A percentile compares a stretch with the other conserved stretches of the same genome.
phyloP scores from a whole-genome alignment of 53 echinoderm and acorn worm species.

The Arbacia lixula region DNA sequence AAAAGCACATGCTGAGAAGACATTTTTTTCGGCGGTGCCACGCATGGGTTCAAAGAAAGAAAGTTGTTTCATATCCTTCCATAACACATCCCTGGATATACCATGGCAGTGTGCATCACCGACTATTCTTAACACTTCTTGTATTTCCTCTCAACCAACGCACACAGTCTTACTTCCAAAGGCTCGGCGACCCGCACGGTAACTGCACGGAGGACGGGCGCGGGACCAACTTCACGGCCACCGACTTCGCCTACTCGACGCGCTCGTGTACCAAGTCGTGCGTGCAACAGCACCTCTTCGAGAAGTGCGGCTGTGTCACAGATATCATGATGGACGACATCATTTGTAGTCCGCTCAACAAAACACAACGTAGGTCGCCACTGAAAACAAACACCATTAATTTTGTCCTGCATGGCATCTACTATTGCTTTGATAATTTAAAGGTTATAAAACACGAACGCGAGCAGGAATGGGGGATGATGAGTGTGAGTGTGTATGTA shows the following conservation, averaged over 20 bases:
- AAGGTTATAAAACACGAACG: no score
- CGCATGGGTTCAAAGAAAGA: no score
- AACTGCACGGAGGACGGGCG: slow-evolving; percentile 68
- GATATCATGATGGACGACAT: slow-evolving; percentile 63
- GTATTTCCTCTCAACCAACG: not conserved
- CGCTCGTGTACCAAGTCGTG: slow-evolving; percentile 71
- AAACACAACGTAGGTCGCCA: slow-evolving; percentile 80
- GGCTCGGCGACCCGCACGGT: slow-evolving; percentile 55
- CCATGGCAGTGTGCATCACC: no score
- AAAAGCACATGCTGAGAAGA: no score
- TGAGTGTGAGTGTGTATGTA: no score
- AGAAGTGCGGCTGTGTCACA: slow-evolving; percentile 77
- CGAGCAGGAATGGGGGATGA: no score
- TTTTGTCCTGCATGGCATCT: no score
- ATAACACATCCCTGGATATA: no score
- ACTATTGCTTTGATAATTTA: no score
- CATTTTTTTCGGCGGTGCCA: no score
- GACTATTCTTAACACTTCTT: not conserved
- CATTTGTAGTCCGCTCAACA: slow-evolving; percentile 73
- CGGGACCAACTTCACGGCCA: slow-evolving; percentile 7
- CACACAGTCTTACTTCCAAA: slow-evolving; percentile 51
- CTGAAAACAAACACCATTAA: no score
- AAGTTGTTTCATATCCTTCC: no score
- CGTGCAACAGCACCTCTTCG: slow-evolving; percentile 63
- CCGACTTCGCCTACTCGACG: slow-evolving; percentile 56